Conservation (phyloP, 2,113 vertebrate species). For the Notothenia coriiceps region DNA sequence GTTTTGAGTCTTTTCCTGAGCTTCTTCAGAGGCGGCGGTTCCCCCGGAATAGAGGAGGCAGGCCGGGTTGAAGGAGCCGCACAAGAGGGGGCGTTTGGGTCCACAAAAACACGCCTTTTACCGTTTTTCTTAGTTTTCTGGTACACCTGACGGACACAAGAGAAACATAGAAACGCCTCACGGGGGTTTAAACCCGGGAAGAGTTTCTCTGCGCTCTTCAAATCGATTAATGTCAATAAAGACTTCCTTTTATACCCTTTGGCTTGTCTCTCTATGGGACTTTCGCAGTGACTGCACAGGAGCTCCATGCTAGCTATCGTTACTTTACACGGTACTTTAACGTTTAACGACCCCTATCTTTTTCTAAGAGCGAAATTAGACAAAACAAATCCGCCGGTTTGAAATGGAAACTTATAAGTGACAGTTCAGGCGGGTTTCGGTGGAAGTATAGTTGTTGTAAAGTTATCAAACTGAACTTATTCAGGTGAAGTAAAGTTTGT, state of each 20-base stretch:
- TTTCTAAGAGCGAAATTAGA: not conserved
- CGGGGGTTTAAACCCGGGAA: not conserved
- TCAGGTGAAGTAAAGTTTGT: not conserved
- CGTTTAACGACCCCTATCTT: not conserved
- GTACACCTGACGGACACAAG: not conserved
- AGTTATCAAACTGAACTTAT: too few species aligned
- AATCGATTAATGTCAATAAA: not conserved
- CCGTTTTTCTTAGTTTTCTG: not conserved
- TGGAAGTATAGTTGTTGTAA: not conserved
- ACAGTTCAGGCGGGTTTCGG: not conserved
- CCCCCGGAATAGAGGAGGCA: not conserved
- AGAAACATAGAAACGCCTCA: not conserved
- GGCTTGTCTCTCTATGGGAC: not conserved
- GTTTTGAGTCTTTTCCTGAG: not conserved
- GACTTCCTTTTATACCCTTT: not conserved
- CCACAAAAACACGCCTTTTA: not conserved
- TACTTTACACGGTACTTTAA: too few species aligned
- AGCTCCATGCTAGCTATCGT: not conserved
- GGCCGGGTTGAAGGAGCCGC: not conserved
- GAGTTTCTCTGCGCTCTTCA: not conserved
- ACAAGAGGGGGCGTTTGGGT: not conserved
- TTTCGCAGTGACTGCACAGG: not conserved
- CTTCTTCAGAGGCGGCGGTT: not conserved
- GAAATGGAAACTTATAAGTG: not conserved
- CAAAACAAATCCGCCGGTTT: not conserved